Percentiles rank a stretch among this genome's conserved stretches.
Evolutionary conservation across 2,888 invertebrate species (phyloP).

Genomic region (Stegophylla sp.): DNA sequence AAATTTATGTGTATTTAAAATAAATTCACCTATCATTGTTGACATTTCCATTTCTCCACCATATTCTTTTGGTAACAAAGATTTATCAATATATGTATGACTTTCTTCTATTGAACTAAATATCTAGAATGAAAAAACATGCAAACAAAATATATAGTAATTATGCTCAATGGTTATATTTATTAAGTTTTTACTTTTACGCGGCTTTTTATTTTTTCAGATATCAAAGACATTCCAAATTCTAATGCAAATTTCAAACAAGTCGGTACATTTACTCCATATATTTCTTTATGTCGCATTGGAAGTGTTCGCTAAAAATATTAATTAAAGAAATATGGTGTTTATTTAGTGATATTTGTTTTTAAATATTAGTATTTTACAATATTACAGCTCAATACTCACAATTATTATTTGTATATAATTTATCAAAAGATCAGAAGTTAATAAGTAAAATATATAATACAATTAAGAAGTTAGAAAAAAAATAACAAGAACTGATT

Average conservation of each 20-base stretch:
- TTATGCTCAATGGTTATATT: slow-evolving; percentile 57
- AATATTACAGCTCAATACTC: not conserved
- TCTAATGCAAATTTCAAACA: slow-evolving; percentile 77
- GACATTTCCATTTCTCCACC: slow-evolving; percentile 76
- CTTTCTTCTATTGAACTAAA: slow-evolving; percentile 71
- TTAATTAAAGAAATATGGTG: slow-evolving; percentile 2
- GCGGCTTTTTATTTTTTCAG: slow-evolving; percentile 76
- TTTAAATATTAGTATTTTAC: slow-evolving; percentile 12
- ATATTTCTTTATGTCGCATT: slow-evolving; percentile 79
- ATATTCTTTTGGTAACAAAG: slow-evolving; percentile 75
- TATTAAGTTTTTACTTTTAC: slow-evolving; percentile 67
- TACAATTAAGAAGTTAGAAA: not conserved
- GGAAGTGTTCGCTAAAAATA: slow-evolving; percentile 75
- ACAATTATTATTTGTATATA: not conserved
- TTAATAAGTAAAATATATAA: no score
- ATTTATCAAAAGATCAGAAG: slow-evolving; percentile 1
- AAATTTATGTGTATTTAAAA: slow-evolving; percentile 32
- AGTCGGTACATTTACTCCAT: slow-evolving; percentile 74
- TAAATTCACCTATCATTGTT: slow-evolving; percentile 71
- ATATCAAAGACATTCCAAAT: slow-evolving; percentile 74
- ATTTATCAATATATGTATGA: slow-evolving; percentile 69
- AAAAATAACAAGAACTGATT: no score
- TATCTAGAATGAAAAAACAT: slow-evolving; percentile 65
- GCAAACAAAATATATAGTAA: not conserved
- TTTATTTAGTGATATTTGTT: not conserved